Percentiles rank a stretch among this genome's conserved stretches.
These are phyloP conservation scores for Serrognathus titanus DNA, from an alignment of 2,888 invertebrate genomes.

Conservation along the genomic window DNA sequence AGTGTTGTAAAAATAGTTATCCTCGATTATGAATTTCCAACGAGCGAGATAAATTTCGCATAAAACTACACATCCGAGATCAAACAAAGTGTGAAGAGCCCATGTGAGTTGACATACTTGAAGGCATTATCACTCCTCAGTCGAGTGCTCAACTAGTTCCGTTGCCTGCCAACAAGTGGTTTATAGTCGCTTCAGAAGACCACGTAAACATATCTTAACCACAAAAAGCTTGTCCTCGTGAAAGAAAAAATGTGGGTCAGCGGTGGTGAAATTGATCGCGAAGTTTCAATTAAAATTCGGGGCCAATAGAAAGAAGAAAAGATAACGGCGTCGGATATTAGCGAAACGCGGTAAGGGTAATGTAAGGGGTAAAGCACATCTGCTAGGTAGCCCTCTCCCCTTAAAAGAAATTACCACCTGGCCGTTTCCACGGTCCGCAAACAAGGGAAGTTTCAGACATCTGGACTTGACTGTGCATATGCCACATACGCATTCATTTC, in stretches of 20 bases:
- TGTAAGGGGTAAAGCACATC: constrained; percentile 45
- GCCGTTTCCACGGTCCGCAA: constrained; percentile 49
- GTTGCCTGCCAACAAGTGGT: constrained; percentile 32
- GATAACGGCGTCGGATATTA: constrained; percentile 4
- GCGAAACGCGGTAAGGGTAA: constrained; percentile 29
- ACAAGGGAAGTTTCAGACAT: constrained; percentile 41
- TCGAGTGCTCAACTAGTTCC: constrained; percentile 44
- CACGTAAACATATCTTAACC: constrained; percentile 16
- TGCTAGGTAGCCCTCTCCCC: constrained; percentile 45
- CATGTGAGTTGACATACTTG: constrained; percentile 44
- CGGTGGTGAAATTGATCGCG: not conserved
- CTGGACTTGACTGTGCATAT: constrained; percentile 30
- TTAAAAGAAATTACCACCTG: constrained; percentile 51
- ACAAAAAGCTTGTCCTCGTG: constrained; percentile 4
- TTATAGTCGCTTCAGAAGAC: constrained; percentile 18
- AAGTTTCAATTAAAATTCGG: not conserved
- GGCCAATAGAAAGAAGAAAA: not conserved
- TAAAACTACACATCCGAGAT: constrained; percentile 43
- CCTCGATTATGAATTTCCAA: constrained; percentile 12
- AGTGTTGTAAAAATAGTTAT: too few relatives aligned
- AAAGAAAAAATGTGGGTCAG: not conserved
- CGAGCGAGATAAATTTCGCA: constrained; percentile 45
- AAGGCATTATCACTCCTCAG: constrained; percentile 43
- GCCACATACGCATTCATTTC: constrained; percentile 23
- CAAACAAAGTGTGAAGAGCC: constrained; percentile 43